Base-by-base conservation (phyloP, 37 sponge, comb jelly and placozoan species). In the Lycopodina hypogea region DNA sequence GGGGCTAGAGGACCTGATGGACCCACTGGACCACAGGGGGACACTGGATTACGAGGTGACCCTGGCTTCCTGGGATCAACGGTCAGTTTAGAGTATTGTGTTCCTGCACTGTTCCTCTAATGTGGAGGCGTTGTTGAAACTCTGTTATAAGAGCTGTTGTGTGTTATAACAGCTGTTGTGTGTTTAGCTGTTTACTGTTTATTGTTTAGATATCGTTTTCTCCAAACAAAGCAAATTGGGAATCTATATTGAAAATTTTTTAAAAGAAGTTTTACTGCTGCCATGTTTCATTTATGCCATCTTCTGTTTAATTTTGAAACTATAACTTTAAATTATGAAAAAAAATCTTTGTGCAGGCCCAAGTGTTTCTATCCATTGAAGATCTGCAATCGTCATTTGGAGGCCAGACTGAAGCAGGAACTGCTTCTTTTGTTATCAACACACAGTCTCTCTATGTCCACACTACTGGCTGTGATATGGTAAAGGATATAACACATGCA, bases 361-460 rank as follows among this genome's bases (percentile, higher is more conserved):
- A n/a, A n/a, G n/a, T 59, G 28, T 59, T 28, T 59, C 18, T 32
- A 2, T 19, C 32, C 35, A 65, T 65, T 33, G 12, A 33, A 3
- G 11, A 14, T 32, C 66, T 65, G 32, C 66, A 11, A 32, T 19
- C 66, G 30, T 65, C 66, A 32, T 30, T 65, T 32, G 66, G 66
- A 65, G 66, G 30, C 35, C 34, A 65, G 11, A 15, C 66, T 34
- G 34, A 65, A 2, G 12, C 35, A 4, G 34, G 34, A 15, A 30
- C 66, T 30, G 66, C 30, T 4, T 32, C 35, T 7, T 65, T 65
- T 65, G 34, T 65, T 30, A 15, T 65, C 11, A 30, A 65, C 30
- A 65, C 66, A 30, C 66, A 65, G 66, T 32, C 66, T 11, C 66
- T 65, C 35, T 65, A 65, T 32, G 66, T 65, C 34, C 66, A 65